Evolutionary conservation across 2,113 vertebrate species (phyloP), one percentile per base, ranked within the genome.

Genomic region (Thinocorus orbignyianus): DNA sequence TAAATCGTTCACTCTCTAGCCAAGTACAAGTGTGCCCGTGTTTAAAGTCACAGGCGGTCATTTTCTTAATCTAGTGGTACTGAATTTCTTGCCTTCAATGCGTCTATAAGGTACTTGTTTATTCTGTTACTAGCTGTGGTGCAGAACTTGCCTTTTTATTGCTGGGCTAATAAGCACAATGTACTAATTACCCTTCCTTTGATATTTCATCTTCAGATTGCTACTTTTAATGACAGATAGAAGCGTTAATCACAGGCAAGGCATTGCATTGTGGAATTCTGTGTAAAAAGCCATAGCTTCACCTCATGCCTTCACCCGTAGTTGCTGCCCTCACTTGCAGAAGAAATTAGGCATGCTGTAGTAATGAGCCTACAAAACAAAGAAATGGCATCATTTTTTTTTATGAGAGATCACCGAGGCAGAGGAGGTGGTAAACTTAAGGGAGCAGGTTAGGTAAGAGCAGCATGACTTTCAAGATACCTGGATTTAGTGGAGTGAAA

Each of bases 111-210:
- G 93, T 96, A 96, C 95, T 97, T 95, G 93, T 91, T 89, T 92
- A 83, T 81, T 95, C 86, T 95, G 39, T 81, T 92, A 58, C 72
- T 81, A 71, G 84, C 88, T 77, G 77, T 90, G 97, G 72, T 97
- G 97, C 97, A 96, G 95, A 98, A 98, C 97, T 98, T 97, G 68
- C 1, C 33, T 95, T 93, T 94, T 74, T 82, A 66, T 91, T 90
- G 58, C 62, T 74, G 82, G 70, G 57, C 57, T 93, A 28, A 88
- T 64, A 41, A n/a, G 35, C 57, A 69, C 58, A 11, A n/a, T 92
- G 18, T 68, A 51, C 58, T 68, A 52, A 83, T 88, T 81, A 57
- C 57, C 15, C 49, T 61, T 42, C 35, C 66, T 85, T 66, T 85
- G 71, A 58, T 82, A 61, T 77, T 85, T 87, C 44, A 20, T 76